Evolutionary conservation across 2,797 vertebrate genomes (phyloP).

Genomic region (Muraenolepis orangiensis): DNA sequence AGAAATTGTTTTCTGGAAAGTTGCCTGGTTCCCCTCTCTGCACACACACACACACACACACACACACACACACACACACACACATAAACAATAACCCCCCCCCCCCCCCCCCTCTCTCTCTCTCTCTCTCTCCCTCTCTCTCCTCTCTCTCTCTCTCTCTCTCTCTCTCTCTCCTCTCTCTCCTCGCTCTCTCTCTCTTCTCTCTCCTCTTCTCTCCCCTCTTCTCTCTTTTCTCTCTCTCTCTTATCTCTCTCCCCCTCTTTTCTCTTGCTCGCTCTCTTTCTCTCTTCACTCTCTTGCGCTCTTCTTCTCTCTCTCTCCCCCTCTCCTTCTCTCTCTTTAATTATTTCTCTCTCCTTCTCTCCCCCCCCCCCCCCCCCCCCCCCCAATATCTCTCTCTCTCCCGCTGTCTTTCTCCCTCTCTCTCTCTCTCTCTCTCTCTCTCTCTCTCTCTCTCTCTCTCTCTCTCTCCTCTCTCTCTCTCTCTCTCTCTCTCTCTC

Average conservation of each 20-base stretch:
- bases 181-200: constrained; percentile 31
- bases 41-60: too few relatives aligned
- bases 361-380: constrained; percentile 17
- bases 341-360: background rate
- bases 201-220: background rate
- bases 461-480: background rate
- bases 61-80: too few relatives aligned
- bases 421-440: constrained; percentile 32
- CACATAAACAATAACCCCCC: too few relatives aligned
- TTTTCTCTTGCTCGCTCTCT: background rate
- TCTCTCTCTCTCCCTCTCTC: too few relatives aligned
- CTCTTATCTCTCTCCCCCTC: too few relatives aligned
- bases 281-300: constrained; percentile 20
- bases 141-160: background rate
- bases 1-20: constrained; percentile 58
- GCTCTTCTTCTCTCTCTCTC: constrained; percentile 18
- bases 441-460: constrained; percentile 22
- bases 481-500: constrained; percentile 17
- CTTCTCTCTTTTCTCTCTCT: too few relatives aligned
- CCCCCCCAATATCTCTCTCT: background rate
- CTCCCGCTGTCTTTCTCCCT: constrained; percentile 1
- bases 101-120: too few relatives aligned
- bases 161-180: constrained; percentile 21
- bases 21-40: constrained; percentile 18
- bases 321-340: too few relatives aligned